These are phyloP conservation scores for Lampris incognitus DNA, from an alignment of 2,113 vertebrate genomes.

Conservation along the genomic window DNA sequence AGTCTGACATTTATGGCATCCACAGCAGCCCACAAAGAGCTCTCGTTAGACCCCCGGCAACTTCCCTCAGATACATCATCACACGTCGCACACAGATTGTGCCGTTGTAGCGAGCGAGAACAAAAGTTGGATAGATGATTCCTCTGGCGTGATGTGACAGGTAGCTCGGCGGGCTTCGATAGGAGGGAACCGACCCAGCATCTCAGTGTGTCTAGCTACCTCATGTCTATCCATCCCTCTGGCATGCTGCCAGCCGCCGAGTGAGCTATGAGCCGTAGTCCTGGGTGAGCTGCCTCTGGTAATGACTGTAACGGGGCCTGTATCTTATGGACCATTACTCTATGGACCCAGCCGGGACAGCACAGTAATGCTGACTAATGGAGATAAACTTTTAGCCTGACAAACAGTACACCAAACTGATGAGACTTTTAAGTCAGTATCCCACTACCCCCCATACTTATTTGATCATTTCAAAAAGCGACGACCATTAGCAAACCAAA, in stretches of 20 bases:
- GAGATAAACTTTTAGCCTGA: conserved; percentile 67
- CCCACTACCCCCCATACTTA: conserved; percentile 16
- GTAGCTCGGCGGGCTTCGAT: conserved; percentile 30
- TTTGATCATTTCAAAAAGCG: conserved; percentile 45
- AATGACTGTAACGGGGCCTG: conserved; percentile 66
- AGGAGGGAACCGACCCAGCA: background rate
- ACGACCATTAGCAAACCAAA: conserved; percentile 48
- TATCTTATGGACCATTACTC: conserved; percentile 69
- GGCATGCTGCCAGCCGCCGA: conserved; percentile 47
- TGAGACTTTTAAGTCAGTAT: conserved; percentile 30
- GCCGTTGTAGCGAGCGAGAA: conserved; percentile 21
- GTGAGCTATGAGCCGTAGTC: conserved; percentile 44
- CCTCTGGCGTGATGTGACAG: conserved; percentile 39
- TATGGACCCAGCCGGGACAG: conserved; percentile 61
- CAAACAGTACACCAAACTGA: conserved; percentile 40
- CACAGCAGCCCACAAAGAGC: background rate
- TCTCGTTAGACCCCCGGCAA: background rate
- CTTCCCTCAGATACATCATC: conserved; percentile 9
- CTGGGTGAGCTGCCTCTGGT: conserved; percentile 58
- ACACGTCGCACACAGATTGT: conserved; percentile 14
- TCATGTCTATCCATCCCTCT: conserved; percentile 27
- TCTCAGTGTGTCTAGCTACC: background rate
- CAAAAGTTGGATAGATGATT: conserved; percentile 28
- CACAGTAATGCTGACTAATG: conserved; percentile 70
- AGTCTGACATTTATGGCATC: background rate